These are phyloP conservation scores for Argya squamiceps DNA, from an alignment of 2,797 vertebrate species.

Conservation along the genomic window DNA sequence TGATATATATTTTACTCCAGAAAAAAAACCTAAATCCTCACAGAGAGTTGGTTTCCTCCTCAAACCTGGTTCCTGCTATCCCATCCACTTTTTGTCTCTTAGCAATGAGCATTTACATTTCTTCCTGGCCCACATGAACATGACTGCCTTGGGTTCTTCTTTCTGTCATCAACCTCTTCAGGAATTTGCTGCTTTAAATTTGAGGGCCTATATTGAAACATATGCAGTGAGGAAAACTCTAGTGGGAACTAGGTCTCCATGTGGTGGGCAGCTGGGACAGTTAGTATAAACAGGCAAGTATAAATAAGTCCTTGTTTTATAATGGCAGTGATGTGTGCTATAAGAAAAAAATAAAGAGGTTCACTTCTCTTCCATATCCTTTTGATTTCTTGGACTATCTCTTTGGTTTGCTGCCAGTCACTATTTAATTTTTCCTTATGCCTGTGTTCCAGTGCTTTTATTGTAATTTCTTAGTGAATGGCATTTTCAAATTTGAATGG, in stretches of 20 bases:
- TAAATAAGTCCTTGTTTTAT: neutral
- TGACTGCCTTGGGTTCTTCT: neutral
- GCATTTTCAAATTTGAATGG: neutral
- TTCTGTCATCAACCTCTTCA: neutral
- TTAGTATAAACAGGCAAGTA: neutral
- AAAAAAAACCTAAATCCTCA: neutral
- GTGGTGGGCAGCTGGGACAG: neutral
- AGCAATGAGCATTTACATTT: neutral
- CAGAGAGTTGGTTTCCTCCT: neutral
- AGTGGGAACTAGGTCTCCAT: neutral
- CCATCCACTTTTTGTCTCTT: neutral
- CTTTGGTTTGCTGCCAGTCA: neutral
- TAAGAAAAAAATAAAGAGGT: neutral
- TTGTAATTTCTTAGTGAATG: neutral
- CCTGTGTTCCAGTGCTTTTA: neutral
- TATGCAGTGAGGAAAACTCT: neutral
- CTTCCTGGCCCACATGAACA: neutral
- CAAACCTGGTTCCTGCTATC: neutral
- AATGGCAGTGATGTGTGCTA: neutral
- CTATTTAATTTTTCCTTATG: neutral
- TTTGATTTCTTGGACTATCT: neutral
- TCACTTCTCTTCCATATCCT: neutral
- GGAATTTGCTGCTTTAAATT: neutral
- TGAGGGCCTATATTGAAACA: neutral
- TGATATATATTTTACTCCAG: neutral